Evolutionary conservation across 1,140 invertebrate species (phyloP).

Genomic region (Frieseomelitta varia): DNA sequence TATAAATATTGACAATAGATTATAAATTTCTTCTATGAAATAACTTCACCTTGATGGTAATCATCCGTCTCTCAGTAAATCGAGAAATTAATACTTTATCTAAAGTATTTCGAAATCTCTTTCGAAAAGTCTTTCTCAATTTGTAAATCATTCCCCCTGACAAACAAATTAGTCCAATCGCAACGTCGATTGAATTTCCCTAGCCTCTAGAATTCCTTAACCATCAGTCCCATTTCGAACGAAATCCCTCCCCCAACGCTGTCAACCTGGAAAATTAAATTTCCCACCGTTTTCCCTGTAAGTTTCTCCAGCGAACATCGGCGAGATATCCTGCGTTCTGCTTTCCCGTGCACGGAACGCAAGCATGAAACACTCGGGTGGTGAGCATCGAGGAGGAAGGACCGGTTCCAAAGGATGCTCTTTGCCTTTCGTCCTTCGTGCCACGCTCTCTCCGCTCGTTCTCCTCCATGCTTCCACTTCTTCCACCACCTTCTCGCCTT

Average conservation of each 20-base stretch:
- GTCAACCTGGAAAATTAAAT: background rate
- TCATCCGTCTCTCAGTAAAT: too few relatives aligned
- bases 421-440: slow-evolving; percentile 68
- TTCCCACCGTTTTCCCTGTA: too few relatives aligned
- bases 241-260: too few relatives aligned
- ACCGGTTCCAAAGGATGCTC: slow-evolving; percentile 81
- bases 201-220: background rate
- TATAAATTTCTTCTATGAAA: too few relatives aligned
- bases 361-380: background rate
- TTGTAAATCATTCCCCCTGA: too few relatives aligned
- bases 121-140: background rate
- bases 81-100: too few relatives aligned
- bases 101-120: too few relatives aligned
- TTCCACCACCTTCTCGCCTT: slow-evolving; percentile 2
- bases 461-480: slow-evolving; percentile 44
- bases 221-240: too few relatives aligned
- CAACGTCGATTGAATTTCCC: background rate
- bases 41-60: too few relatives aligned
- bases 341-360: slow-evolving; percentile 50
- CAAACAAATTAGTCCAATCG: too few relatives aligned
- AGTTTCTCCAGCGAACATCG: background rate
- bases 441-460: slow-evolving; percentile 44
- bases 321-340: slow-evolving; percentile 58
- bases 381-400: slow-evolving; percentile 67
- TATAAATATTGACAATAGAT: too few relatives aligned